Conservation (phyloP, 2,888 invertebrate species). For the Lamellibrachia satsuma region DNA sequence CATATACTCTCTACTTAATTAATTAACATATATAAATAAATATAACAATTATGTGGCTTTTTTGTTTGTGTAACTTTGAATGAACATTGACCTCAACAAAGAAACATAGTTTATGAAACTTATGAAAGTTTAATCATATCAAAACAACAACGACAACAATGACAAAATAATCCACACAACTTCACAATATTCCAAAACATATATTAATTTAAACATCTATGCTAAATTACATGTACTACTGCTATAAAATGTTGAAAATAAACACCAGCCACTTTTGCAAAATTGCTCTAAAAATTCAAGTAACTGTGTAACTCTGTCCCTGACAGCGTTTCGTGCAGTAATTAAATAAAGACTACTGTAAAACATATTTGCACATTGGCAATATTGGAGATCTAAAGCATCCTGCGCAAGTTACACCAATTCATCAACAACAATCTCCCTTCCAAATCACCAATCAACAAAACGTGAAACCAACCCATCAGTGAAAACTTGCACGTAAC, state of each 20-base stretch:
- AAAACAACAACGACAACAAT: neutral
- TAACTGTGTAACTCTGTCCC: neutral
- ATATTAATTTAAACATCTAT: neutral
- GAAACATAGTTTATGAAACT: neutral
- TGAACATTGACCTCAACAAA: neutral
- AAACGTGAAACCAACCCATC: too few relatives aligned
- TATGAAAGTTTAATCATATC: neutral
- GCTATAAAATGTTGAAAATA: conserved; percentile 5
- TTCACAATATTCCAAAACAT: neutral
- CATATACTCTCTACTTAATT: too few relatives aligned
- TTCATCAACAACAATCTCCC: too few relatives aligned
- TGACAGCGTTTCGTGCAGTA: neutral
- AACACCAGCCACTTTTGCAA: neutral
- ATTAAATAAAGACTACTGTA: neutral
- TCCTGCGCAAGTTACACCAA: too few relatives aligned
- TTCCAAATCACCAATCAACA: too few relatives aligned
- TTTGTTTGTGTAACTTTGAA: neutral
- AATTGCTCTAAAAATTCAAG: neutral
- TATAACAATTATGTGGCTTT: too few relatives aligned
- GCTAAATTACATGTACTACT: neutral
- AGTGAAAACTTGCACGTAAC: too few relatives aligned
- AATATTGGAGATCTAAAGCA: neutral
- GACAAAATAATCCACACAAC: neutral
- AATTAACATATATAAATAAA: too few relatives aligned
- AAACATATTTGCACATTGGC: neutral